Base-by-base conservation (phyloP, 2,113 vertebrate species). In the Nansenia antarctica region DNA sequence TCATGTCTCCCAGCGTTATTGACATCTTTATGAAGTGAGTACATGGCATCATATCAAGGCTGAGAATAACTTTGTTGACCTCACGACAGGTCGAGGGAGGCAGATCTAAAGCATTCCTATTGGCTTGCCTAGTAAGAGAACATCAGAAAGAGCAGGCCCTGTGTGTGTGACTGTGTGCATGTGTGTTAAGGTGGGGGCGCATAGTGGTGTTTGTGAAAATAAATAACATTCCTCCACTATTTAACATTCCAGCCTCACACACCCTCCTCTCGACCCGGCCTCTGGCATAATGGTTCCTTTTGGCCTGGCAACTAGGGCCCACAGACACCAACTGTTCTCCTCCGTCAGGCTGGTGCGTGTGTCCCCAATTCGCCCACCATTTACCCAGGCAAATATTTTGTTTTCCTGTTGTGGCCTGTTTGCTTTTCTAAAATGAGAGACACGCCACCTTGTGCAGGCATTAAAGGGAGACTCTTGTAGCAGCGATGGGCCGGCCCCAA, bases 301-400 rank as follows among this genome's bases (percentile, higher is more conserved):
- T 78, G 83, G 22, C 76, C 67, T 70, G 57, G 79, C 55, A 37
- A 58, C 74, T 70, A 59, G 65, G 64, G 52, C 74, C 71, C 77
- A 88, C 88, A 89, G 86, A 76, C 80, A 61, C 67, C 63, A 70
- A 79, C 80, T 85, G 85, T 88, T 87, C 67, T 70, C 73, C 64
- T 53, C 53, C 9, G 67, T 63, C 54, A 71, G 74, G 74, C 73
- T 47, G 52, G 58, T 72, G 66, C 67, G 24, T 69, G 54, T 65
- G 72, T 87, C 63, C 77, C 58, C 45, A 61, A 58, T 73, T 88
- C 69, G 61, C 62, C 73, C 69, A 63, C 73, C 76, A 55, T 88
- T 86, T 81, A 83, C 74, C 73, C 20, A 61, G 72, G 77, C 87
- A 91, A 91, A 83, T 92, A 91, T 93, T 91, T 89, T 81, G 81